A percentile compares a stretch with the other conserved stretches of the same genome.
phyloP scores from a whole-genome alignment of 2,888 invertebrate genomes.

The Drosophila siamana region DNA sequence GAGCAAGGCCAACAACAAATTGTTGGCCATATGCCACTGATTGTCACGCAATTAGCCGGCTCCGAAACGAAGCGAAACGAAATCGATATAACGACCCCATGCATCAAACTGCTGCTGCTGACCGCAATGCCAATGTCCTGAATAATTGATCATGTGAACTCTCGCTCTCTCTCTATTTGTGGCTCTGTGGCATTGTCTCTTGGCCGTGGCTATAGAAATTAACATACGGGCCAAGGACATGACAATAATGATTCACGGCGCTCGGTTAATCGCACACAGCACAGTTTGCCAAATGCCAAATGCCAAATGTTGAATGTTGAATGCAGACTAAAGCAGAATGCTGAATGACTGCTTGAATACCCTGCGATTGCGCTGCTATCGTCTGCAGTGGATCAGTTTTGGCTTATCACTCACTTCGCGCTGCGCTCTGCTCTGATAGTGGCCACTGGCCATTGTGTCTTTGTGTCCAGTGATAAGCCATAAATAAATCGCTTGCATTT shows the following conservation, averaged over 20 bases:
- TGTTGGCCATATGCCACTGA: conserved; percentile 59
- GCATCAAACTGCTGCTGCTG: conserved; percentile 37
- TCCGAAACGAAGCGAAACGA: conserved; percentile 65
- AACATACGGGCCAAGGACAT: conserved; percentile 26
- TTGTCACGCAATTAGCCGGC: conserved; percentile 75
- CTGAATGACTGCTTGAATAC: not conserved
- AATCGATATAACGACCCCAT: conserved; percentile 60
- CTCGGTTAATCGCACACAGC: conserved; percentile 8
- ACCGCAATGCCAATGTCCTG: conserved; percentile 35
- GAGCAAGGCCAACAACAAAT: conserved; percentile 46
- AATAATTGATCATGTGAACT: conserved; percentile 73
- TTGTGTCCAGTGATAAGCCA: conserved; percentile 46
- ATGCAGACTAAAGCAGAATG: conserved; percentile 2
- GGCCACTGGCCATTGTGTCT: not conserved
- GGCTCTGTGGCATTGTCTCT: too few relatives aligned
- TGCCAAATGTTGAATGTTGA: not conserved
- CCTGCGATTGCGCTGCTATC: conserved; percentile 3
- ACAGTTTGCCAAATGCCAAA: not conserved
- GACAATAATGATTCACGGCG: not conserved
- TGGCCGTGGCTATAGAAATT: conserved; percentile 13
- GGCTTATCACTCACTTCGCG: conserved; percentile 42
- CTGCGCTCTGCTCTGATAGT: conserved; percentile 36
- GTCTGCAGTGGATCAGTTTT: conserved; percentile 19
- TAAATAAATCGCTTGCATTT: conserved; percentile 33
- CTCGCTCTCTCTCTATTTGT: too few relatives aligned